Base-by-base conservation (phyloP, 2,797 vertebrate genomes). In the Macrochelys suwanniensis region DNA sequence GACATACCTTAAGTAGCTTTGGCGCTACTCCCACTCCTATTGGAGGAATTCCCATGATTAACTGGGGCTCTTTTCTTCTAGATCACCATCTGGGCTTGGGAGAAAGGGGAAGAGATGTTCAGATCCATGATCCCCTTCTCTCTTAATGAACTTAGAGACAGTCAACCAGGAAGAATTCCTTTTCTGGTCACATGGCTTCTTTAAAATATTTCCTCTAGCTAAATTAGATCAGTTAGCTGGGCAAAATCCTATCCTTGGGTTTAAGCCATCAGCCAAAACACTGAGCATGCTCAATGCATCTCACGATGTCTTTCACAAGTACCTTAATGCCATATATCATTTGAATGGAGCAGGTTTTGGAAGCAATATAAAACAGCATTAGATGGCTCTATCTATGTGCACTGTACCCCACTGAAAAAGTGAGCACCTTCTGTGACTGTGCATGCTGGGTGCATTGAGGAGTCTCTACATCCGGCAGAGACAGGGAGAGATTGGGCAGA, bases 81-180 rank as follows among this genome's bases (percentile, higher is more conserved):
- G 19, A 50, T 65, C n/a, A 9, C 68, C n/a, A 11, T 11, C 31
- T 11, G 28, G 45, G 42, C 2, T 11, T 1, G 1, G 2, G 28
- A 4, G 4, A 85, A 54, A 79, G 82, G 83, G 45, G 11, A 49
- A 78, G 4, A 68, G 6, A 78, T 42, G 11, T 19, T 83, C 10
- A 53, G 5, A 9, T 89, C 50, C 65, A 19, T 42, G 49, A 2
- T 79, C 88, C 23, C 82, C 37, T 8, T 82, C 37, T 78, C n/a
- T 80, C 11, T n/a, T 33, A 31, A 4, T 37, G 1, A 23, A 56
- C 90, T 86, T 74, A 53, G 81, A 51, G 28, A 37, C 6, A 4
- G 50, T 80, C 50, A 89, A 6, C 6, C 5, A 3, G n/a, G 19
- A 3, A 10, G 0, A 19, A 9, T 5, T 59, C 37, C 28, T 94